phyloP scores from a whole-genome alignment of 2,797 vertebrate species.

The Nyctalus aviator region DNA sequence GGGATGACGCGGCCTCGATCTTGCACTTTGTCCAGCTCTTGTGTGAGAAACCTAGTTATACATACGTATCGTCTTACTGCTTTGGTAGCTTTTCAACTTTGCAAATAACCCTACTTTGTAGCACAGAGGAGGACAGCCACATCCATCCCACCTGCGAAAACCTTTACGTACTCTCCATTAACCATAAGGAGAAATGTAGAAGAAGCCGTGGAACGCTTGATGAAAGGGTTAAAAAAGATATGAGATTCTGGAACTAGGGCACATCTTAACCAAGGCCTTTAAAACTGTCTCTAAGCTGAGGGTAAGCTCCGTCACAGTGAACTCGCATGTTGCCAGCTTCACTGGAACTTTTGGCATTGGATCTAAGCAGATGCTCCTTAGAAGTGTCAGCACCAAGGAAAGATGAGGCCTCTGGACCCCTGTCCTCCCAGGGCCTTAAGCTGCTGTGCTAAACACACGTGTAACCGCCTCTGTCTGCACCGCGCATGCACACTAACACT shows the following conservation, averaged over 20 bases:
- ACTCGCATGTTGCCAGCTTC: conserved; percentile 78
- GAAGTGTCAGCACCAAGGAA: neutral
- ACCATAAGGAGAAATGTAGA: neutral
- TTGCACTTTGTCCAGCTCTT: neutral
- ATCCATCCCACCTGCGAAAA: neutral
- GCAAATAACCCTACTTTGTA: neutral
- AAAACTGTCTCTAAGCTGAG: conserved; percentile 31
- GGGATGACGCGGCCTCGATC: neutral
- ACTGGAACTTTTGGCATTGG: conserved; percentile 12
- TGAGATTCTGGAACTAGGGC: neutral
- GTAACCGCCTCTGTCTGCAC: conserved; percentile 72
- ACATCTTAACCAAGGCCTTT: neutral
- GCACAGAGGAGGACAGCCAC: neutral
- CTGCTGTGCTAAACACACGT: conserved; percentile 62
- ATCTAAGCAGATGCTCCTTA: conserved; percentile 57
- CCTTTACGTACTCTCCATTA: neutral
- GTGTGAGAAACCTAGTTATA: neutral
- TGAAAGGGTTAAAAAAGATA: neutral
- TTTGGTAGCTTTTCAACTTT: neutral
- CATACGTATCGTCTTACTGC: neutral
- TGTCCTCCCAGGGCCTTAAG: conserved; percentile 44
- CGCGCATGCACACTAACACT: conserved; percentile 76
- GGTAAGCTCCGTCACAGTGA: conserved; percentile 29
- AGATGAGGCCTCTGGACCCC: neutral
- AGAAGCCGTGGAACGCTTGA: neutral